Evolutionary conservation across 23 tunicate species (phyloP).

Genomic region (Oikopleura vanhoeffeni): DNA sequence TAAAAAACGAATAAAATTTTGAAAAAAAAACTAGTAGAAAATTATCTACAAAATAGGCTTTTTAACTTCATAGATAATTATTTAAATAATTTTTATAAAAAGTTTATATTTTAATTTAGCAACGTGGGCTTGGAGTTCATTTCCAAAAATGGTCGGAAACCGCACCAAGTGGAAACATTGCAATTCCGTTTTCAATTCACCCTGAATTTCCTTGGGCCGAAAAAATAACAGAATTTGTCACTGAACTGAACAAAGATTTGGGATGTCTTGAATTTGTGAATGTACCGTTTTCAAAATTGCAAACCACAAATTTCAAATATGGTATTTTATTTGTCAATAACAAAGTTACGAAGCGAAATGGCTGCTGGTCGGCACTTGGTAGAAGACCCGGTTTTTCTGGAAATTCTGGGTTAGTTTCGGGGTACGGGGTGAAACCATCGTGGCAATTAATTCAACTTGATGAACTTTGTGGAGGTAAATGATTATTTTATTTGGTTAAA

Average conservation of each 20-base stretch:
- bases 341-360: not conserved
- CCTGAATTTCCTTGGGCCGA: not conserved
- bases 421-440: not conserved
- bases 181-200: not conserved
- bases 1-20: too few species aligned
- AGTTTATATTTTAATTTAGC: not conserved
- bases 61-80: not conserved
- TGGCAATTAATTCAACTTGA: not conserved
- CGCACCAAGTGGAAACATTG: not conserved
- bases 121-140: not conserved
- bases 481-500: too few species aligned
- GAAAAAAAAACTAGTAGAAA: too few species aligned
- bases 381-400: not conserved
- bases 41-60: too few species aligned
- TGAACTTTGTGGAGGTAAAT: not conserved
- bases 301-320: not conserved
- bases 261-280: not conserved
- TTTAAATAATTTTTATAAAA: not conserved
- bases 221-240: not conserved
- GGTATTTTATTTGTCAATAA: not conserved
- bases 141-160: not conserved
- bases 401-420: not conserved
- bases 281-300: not conserved
- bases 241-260: not conserved
- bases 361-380: not conserved